These are phyloP conservation scores for Chlorops oryzae DNA, from an alignment of 1,140 invertebrate species.

Conservation along the genomic window DNA sequence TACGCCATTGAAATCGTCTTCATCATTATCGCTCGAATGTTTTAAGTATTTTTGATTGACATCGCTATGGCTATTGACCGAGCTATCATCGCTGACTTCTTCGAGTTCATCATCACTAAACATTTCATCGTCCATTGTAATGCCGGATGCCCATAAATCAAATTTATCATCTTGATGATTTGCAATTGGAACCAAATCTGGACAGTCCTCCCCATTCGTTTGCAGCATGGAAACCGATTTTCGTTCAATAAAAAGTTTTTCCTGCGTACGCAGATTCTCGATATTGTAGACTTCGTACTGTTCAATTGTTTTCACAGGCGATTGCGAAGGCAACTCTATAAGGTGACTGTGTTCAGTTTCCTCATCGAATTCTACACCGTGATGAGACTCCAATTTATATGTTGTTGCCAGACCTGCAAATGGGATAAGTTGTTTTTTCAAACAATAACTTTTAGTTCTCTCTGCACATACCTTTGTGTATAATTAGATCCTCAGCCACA, in stretches of 20 bases:
- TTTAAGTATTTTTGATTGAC: not conserved
- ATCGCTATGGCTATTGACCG: not conserved
- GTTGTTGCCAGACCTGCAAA: no score
- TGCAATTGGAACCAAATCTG: constrained; percentile 17
- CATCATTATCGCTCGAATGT: not conserved
- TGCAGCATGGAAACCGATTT: no score
- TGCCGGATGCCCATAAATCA: not conserved
- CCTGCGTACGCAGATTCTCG: no score
- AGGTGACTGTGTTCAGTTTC: no score
- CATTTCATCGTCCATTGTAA: not conserved
- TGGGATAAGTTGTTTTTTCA: not conserved
- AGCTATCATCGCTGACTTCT: not conserved
- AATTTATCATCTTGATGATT: not conserved
- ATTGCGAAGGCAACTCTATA: no score
- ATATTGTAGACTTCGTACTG: no score
- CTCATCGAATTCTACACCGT: no score
- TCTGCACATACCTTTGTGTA: constrained; percentile 12
- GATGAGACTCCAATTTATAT: no score
- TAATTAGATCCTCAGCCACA: constrained; percentile 14
- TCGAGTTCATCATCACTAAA: no score
- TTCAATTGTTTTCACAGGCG: no score
- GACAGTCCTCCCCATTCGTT: constrained; percentile 13
- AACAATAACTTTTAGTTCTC: not conserved
- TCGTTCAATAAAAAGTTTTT: no score
- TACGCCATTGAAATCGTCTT: no score